Evolutionary conservation across 2,113 vertebrate species (phyloP).

Genomic region (Lepidothrix coronata): DNA sequence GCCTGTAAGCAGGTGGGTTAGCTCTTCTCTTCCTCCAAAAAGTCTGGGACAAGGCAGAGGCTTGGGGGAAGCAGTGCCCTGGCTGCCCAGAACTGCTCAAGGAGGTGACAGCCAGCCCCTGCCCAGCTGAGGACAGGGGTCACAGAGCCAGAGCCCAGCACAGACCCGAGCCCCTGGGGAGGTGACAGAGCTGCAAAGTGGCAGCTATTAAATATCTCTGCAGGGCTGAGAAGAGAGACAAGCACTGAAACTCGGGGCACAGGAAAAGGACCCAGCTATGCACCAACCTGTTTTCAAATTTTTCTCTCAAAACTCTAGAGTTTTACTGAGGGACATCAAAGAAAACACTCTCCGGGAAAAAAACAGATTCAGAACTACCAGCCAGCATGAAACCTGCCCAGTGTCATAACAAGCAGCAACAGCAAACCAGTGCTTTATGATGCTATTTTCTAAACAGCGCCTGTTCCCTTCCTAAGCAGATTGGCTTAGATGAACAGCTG

Average conservation of each 20-base stretch:
- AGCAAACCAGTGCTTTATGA: accelerated
- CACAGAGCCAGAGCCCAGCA: neutral
- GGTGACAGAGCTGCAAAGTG: neutral
- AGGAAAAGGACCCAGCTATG: neutral
- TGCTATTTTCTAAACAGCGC: neutral
- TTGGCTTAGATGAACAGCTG: slow-evolving; percentile 19
- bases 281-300: neutral
- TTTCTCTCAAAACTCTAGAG: neutral
- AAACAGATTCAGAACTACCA: neutral
- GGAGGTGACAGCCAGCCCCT: neutral
- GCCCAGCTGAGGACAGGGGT: accelerated
- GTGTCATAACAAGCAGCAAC: neutral
- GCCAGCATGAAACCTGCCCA: neutral
- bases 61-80: neutral
- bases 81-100: neutral
- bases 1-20: neutral
- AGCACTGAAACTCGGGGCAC: neutral
- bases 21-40: neutral
- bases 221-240: neutral
- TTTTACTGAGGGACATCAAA: neutral
- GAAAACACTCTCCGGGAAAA: neutral
- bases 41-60: neutral
- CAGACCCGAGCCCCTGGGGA: accelerated
- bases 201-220: neutral
- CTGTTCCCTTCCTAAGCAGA: neutral